Evolutionary conservation across 2,888 invertebrate species (phyloP), one percentile per base, ranked within the genome.

Genomic region (Spisula subtruncata): DNA sequence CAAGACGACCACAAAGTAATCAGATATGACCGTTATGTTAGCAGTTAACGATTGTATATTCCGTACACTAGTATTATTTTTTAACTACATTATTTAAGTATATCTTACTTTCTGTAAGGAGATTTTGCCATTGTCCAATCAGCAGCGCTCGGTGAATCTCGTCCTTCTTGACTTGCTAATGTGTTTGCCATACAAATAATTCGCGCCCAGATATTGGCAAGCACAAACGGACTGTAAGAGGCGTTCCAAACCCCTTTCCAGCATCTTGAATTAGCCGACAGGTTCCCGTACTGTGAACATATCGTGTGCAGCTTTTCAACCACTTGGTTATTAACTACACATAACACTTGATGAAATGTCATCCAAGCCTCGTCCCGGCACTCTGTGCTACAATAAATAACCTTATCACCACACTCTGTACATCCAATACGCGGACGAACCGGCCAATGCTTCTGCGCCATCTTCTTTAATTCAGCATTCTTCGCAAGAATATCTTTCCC

Each of bases 221-320:
- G 80, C 10, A 95, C 90, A 75, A 94, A 87, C 10, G 95, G 95
- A 91, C 94, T 94, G 90, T 94, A 95, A 1, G 94, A 93, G 20
- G 95, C 94, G 80, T 94, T 94, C 95, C 95, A 95, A 25, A 93
- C 91, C 0, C 93, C 94, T 10, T 93, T 91, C 91, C 93, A 93
- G 5, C 86, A 87, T 5, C 91, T 81, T 10, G 87, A 60, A 46
- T 93, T 92, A 4, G 71, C 29, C 0, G 89, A 81, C 29, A 93
- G 71, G 16, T 83, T 85, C 32, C 89, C 81, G 80, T 92, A 93
- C n/a, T 93, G 87, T 32, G 81, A 90, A 85, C 95, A 95, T 25
- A 95, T 85, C 25, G 94, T 89, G 89, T 94, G 92, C 29, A 95
- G 89, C 84, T 93, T 92, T 32, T 88, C 81, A 8, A 93, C 88